phyloP scores from a whole-genome alignment of 2,797 vertebrate species.

The Cheirogaleus major region DNA sequence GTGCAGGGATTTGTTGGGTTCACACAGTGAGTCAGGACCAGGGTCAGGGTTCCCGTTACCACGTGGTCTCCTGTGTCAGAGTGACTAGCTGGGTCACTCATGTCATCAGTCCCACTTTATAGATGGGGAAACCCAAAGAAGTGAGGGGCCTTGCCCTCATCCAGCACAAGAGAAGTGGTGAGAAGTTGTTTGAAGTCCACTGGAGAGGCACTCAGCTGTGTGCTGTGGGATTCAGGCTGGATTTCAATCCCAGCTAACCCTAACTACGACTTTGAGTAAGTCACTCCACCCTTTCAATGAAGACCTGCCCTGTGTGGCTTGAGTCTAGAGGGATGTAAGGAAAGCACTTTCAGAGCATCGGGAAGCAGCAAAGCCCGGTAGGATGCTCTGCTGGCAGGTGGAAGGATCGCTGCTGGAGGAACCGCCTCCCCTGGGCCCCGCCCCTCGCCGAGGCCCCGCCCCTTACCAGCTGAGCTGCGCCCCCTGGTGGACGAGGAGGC shows the following conservation, averaged over 20 bases:
- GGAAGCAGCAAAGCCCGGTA: background rate
- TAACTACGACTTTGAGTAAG: background rate
- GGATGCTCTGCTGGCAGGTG: background rate
- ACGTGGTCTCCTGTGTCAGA: background rate
- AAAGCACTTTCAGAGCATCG: background rate
- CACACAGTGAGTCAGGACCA: background rate
- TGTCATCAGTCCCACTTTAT: background rate
- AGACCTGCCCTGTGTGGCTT: background rate
- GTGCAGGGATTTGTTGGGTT: background rate
- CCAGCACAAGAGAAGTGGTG: background rate
- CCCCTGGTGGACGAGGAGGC: constrained; percentile 90
- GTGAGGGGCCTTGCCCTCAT: background rate
- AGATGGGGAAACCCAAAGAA: background rate
- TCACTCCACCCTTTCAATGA: background rate
- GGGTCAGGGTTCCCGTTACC: background rate
- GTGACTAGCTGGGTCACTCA: background rate
- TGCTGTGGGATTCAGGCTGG: background rate
- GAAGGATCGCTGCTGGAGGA: background rate
- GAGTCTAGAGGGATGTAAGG: background rate
- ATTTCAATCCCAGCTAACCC: background rate
- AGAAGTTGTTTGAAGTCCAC: background rate
- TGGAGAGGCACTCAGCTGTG: background rate
- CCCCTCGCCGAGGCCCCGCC: background rate
- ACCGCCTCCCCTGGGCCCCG: background rate
- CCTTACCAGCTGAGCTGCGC: constrained; percentile 91